Percentiles rank a stretch among this genome's conserved stretches.
phyloP scores from a whole-genome alignment of 1,140 invertebrate genomes.

The Eriocheir sinensis region DNA sequence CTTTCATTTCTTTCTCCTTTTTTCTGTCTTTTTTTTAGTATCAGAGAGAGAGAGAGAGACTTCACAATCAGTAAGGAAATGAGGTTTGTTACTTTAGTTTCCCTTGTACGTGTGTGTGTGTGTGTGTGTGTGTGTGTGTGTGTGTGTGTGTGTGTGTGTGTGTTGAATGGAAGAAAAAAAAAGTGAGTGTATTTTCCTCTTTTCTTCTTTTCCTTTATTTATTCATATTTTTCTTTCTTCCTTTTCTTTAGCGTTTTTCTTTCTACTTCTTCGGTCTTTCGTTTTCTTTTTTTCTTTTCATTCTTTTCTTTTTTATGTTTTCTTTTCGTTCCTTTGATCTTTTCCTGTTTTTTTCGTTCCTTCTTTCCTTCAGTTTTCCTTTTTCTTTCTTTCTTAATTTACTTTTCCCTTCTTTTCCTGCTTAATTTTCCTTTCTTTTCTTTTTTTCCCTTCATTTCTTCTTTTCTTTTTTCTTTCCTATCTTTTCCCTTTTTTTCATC shows the following conservation, averaged over 20 bases:
- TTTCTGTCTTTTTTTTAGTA: no score
- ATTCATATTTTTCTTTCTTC: no score
- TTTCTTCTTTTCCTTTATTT: no score
- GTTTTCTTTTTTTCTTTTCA: neutral
- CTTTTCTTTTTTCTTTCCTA: neutral
- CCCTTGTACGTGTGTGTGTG: no score
- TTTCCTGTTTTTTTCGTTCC: neutral
- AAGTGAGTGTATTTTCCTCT: neutral
- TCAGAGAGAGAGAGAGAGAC: no score
- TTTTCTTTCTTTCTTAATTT: neutral
- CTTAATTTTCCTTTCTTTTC: neutral
- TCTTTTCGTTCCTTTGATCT: neutral
- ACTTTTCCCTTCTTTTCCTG: neutral
- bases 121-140: neutral
- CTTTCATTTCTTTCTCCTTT: no score
- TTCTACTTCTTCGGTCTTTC: neutral
- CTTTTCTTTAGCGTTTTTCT: no score
- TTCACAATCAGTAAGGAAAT: neutral
- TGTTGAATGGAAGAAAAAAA: no score
- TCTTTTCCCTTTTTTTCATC: neutral
- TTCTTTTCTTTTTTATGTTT: neutral
- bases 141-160: constrained; percentile 3
- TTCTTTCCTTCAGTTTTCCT: neutral
- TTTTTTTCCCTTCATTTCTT: neutral
- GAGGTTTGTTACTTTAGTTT: neutral